Evolutionary conservation across 2,797 vertebrate genomes (phyloP).

Genomic region (Mus minutoides): DNA sequence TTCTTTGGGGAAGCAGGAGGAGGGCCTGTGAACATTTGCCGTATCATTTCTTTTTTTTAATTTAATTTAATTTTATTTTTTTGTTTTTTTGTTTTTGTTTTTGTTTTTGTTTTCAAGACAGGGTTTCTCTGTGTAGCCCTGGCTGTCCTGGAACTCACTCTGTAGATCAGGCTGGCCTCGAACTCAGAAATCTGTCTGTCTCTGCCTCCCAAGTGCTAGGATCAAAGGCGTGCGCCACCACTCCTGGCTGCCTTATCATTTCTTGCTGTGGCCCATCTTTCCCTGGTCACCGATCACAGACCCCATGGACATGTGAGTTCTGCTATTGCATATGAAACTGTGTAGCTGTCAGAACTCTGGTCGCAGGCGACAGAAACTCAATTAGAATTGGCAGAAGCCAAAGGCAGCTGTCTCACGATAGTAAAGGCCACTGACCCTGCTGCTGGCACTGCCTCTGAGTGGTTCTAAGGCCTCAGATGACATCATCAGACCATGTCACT

Average conservation of each 20-base stretch:
- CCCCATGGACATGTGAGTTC: not conserved
- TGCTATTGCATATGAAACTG: not conserved
- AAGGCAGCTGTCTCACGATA: constrained; percentile 39
- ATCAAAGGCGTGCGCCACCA: too few relatives aligned
- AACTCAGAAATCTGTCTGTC: too few relatives aligned
- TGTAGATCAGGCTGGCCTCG: too few relatives aligned
- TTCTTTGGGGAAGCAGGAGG: not conserved
- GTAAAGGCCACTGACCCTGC: not conserved
- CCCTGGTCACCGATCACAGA: not conserved
- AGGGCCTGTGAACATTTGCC: not conserved
- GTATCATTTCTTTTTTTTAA: constrained; percentile 1
- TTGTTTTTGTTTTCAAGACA: too few relatives aligned
- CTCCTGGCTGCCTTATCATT: too few relatives aligned
- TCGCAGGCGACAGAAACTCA: constrained; percentile 56
- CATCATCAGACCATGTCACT: not conserved
- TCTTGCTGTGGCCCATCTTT: not conserved
- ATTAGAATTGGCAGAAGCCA: constrained; percentile 61
- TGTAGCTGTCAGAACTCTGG: constrained; percentile 29
- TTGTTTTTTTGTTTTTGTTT: too few relatives aligned
- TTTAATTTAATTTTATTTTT: too few relatives aligned
- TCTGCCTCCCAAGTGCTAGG: too few relatives aligned
- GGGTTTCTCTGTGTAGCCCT: too few relatives aligned
- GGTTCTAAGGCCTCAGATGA: not conserved
- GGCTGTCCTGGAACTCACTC: too few relatives aligned
- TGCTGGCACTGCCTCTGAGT: not conserved